Evolutionary conservation across 2,797 vertebrate genomes (phyloP).

Genomic region (Xerus rutilus): DNA sequence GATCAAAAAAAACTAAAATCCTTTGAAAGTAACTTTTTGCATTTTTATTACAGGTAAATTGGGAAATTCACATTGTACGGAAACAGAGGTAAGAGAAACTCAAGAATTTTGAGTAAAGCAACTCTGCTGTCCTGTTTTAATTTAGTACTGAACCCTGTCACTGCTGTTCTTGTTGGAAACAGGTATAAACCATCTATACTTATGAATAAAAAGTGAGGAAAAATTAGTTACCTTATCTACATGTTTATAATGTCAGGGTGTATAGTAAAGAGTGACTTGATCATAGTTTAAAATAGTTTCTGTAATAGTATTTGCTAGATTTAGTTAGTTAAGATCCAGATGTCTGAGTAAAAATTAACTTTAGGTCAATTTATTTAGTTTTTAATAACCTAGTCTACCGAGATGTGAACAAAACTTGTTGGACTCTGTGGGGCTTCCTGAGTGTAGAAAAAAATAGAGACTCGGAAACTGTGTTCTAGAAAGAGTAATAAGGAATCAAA

Average conservation of each 20-base stretch:
- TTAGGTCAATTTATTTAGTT: not conserved
- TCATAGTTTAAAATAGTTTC: not conserved
- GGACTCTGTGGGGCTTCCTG: not conserved
- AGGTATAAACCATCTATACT: not conserved
- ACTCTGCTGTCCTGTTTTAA: not conserved
- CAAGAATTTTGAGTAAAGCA: slow-evolving; percentile 59
- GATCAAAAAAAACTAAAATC: slow-evolving; percentile 27
- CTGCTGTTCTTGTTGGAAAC: slow-evolving; percentile 6
- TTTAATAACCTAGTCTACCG: not conserved
- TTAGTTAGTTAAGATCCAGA: not conserved
- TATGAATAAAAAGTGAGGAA: slow-evolving; percentile 54
- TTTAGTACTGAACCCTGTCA: not conserved
- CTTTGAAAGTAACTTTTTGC: slow-evolving; percentile 74
- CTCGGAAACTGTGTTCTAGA: not conserved
- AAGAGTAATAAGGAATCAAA: slow-evolving; percentile 11
- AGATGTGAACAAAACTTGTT: not conserved
- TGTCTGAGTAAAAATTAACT: slow-evolving; percentile 2
- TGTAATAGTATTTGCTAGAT: slow-evolving; percentile 14
- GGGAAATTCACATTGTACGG: slow-evolving; percentile 84
- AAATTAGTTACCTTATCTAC: not conserved
- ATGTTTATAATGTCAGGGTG: not conserved
- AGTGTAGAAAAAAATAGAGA: not conserved
- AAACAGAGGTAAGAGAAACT: slow-evolving; percentile 89
- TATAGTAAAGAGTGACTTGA: slow-evolving; percentile 30
- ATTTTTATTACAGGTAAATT: slow-evolving; percentile 87